phyloP scores from a whole-genome alignment of 1,140 invertebrate species.

The Bombus pascuorum region DNA sequence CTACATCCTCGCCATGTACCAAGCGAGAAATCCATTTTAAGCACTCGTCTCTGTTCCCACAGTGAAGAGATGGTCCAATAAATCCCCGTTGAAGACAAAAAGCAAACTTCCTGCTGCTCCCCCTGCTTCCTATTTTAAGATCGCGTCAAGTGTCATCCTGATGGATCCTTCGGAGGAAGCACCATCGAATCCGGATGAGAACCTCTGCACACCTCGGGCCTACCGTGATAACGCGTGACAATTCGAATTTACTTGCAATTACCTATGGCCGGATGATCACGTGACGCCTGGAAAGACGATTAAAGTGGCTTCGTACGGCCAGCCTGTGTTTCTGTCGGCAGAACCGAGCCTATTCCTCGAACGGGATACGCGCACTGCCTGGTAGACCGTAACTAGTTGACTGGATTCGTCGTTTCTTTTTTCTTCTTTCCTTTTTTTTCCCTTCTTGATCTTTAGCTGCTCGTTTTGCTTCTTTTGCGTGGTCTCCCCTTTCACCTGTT shows the following conservation, averaged over 20 bases:
- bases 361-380: conserved; percentile 34
- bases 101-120: conserved; percentile 39
- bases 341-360: conserved; percentile 17
- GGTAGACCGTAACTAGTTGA: conserved; percentile 65
- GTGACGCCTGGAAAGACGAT: conserved; percentile 64
- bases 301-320: conserved; percentile 45
- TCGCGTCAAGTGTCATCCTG: conserved; percentile 43
- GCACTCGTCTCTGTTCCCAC: conserved; percentile 11
- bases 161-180: neutral
- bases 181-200: conserved; percentile 26
- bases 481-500: conserved; percentile 12
- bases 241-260: conserved; percentile 76
- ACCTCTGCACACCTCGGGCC: conserved; percentile 45
- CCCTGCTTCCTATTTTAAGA: conserved; percentile 42
- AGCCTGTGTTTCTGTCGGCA: conserved; percentile 12
- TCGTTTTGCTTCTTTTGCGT: neutral
- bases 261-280: conserved; percentile 65
- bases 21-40: conserved; percentile 20
- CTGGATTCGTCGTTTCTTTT: conserved; percentile 53
- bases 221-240: conserved; percentile 75
- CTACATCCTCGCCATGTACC: neutral
- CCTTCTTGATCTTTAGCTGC: neutral
- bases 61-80: conserved; percentile 1
- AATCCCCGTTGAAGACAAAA: conserved; percentile 40
- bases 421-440: conserved; percentile 24